Evolutionary conservation across 2,888 invertebrate species (phyloP), one percentile per base, ranked within the genome.

Genomic region (Sesia apiformis): DNA sequence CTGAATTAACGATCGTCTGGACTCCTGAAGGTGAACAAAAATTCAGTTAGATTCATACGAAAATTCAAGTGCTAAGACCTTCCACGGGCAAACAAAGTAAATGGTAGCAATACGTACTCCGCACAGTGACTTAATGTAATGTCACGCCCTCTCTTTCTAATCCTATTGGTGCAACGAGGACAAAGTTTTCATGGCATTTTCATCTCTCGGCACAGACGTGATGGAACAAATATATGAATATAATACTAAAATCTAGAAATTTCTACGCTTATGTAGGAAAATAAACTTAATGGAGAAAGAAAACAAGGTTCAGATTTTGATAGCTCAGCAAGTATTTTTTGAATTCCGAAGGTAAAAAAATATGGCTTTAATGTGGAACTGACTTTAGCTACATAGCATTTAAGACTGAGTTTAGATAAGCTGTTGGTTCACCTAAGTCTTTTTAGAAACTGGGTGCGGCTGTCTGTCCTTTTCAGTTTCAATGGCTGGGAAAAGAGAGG

Each of bases 181-280:
- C 74, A 65, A 70, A 72, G 69, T 77, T 84, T 84, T 84, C 81
- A 83, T 84, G 74, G 81, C 79, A 80, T 85, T 87, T 86, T 86
- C 86, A 86, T 85, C 80, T 79, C 76, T 74, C 78, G 69, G 76
- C 75, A 83, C 78, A 81, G 79, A 84, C 84, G 82, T 84, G 83
- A 84, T 84, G 77, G 77, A 82, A 83, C 82, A 86, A 85, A 86
- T 79, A 86, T 81, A 86, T 85, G 86, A 87, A 85, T 84, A 85
- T 84, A 81, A 84, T 83, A 81, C 79, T 81, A 82, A 77, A 86
- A 82, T 82, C 80, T 82, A 78, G 77, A 77, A 78, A 77, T 70
- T 65, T 67, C 65, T 63, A 52, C 52, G 38, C 53, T 53, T 57
- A 7, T 69, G 67, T 55, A 61, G 65, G 60, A 85, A 84, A 81